Evolutionary conservation across 2,888 invertebrate species (phyloP).

Genomic region (Sipha maydis): DNA sequence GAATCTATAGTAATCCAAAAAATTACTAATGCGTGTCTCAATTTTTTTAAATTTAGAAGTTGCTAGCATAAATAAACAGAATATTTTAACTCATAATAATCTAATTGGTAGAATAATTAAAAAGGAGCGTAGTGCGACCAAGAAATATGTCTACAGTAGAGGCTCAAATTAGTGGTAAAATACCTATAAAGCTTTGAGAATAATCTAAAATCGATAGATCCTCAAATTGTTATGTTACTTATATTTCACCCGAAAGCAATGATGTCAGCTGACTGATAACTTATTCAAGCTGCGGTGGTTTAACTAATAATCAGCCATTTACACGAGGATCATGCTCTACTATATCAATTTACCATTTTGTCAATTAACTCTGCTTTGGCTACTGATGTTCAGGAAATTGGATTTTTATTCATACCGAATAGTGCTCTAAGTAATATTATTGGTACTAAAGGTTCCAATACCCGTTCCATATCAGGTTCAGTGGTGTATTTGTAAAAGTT

Average conservation of each 20-base stretch:
- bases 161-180: constrained; percentile 93
- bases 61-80: constrained; percentile 87
- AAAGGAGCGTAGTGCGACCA: constrained; percentile 96
- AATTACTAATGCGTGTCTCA: constrained; percentile 96
- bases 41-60: constrained; percentile 96
- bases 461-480: constrained; percentile 97
- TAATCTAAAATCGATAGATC: constrained; percentile 81
- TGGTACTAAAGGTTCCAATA: constrained; percentile 96
- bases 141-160: constrained; percentile 94
- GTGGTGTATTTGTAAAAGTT: constrained; percentile 93
- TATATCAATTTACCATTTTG: constrained; percentile 72
- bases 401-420: constrained; percentile 95
- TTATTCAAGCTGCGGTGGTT: constrained; percentile 73
- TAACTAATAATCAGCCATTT: constrained; percentile 65
- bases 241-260: constrained; percentile 95
- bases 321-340: constrained; percentile 74
- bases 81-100: constrained; percentile 73
- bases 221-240: constrained; percentile 94
- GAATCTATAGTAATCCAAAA: constrained; percentile 96
- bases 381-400: constrained; percentile 80
- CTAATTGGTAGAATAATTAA: constrained; percentile 69
- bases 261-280: constrained; percentile 90
- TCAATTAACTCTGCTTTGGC: constrained; percentile 71
- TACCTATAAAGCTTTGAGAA: constrained; percentile 95
- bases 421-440: constrained; percentile 98